Base-by-base conservation (phyloP, 2,113 vertebrate genomes). In the Climacteris rufus region DNA sequence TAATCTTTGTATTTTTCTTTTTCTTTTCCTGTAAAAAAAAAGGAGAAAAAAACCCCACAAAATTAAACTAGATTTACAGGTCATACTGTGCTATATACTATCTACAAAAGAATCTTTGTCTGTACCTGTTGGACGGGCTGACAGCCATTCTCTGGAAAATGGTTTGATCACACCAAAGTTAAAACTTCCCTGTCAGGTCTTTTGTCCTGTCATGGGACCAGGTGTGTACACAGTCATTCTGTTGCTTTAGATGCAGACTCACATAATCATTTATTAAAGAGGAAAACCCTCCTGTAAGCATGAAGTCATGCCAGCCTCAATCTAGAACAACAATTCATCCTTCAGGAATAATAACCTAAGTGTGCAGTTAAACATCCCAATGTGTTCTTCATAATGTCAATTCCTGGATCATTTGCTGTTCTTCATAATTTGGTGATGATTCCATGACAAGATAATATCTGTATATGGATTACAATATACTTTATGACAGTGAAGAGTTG, bases 401-500 rank as follows among this genome's bases (percentile, higher is more conserved):
- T 61, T 89, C 20, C 23, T 74, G 52, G 20, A 45, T 10, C 2
- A 17, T 89, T 83, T 81, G 18, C 25, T 87, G n/a, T 12, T 70
- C 44, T 78, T 76, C 10, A 5, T 63, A 70, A 66, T 74, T 78
- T 56, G 19, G 52, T 56, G 28, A 82, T 74, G 37, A 77, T 10
- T 74, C 37, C 4, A 2, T 59, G 39, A 33, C 17, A 70, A 65
- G 53, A 61, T 53, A 72, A 13, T 57, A 33, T 50, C 45, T 44
- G 10, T 44, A 15, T 37, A 15, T 33, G n/a, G n/a, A 65, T 50
- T 78, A 44, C 27, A 77, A 89, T 92, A 61, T 12, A 68, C 12
- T 56, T 61, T 1, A 40, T 60, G 66, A 80, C 0, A 0, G 76
- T 49, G 30, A 90, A 27, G 6, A 76, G 40, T 15, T 52, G 13